Base-by-base conservation (phyloP, 53 echinoderm and acorn worm genomes). In the Patiria pectinifera region DNA sequence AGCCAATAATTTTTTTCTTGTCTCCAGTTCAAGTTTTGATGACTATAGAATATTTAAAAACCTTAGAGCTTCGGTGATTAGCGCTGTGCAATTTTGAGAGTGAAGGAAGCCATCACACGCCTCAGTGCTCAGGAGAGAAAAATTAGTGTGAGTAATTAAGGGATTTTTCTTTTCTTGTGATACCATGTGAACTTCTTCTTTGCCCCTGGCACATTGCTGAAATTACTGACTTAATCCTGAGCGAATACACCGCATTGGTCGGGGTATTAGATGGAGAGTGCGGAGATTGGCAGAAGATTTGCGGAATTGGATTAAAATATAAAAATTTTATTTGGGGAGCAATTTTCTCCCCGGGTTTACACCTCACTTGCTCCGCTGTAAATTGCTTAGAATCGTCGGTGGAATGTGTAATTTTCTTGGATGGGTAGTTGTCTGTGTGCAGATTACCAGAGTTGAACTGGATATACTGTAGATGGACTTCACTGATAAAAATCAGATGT, bases 111-210 rank as follows among this genome's bases (percentile, higher is more conserved):
- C 49, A 90, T 90, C 80, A 90, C 81, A 90, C 66, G 90, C 82
- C 77, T 58, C 90, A 81, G 63, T 22, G 90, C 47, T 43, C 90
- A 90, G 90, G 63, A 89, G 89, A 81, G 25, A 63, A 81, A 80
- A 90, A 90, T 90, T 90, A 90, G 90, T 81, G 90, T 22, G 81
- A 90, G 81, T 90, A 90, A 90, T 90, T 90, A 90, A 80, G 80
- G 90, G 21, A 81, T 90, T 90, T 90, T 81, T 81, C 81, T 59
- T 58, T 80, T 81, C 86, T 62, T 15, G 84, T 6, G 84, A 84
- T 84, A 84, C 66, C 63, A 77, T 18, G 88, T 61, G 88, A 88
- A 90, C 81, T 81, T 90, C 80, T 90, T 18, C 18, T 25, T 21
- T 21, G 90, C 90, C 90, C 24, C 24, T 18, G 81, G 84, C 84